phyloP scores from a whole-genome alignment of 2,888 invertebrate genomes.

The Tetanocera ferruginea region DNA sequence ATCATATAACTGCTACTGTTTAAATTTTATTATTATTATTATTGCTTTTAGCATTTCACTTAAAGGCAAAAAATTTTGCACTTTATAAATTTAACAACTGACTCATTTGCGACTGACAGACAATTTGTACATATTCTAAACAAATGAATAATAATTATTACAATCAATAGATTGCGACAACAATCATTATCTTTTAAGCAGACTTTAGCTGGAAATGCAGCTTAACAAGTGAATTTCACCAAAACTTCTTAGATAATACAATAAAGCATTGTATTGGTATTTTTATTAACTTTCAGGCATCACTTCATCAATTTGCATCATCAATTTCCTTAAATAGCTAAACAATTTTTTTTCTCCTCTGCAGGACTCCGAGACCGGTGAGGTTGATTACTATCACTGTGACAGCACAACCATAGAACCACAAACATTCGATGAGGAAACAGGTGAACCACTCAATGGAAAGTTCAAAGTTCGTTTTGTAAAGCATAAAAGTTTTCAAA shows the following conservation, averaged over 20 bases:
- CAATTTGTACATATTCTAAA: too few relatives aligned
- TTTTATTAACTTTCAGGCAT: neutral
- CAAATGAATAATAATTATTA: too few relatives aligned
- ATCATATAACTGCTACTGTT: neutral
- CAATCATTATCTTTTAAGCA: neutral
- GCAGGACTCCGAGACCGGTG: conserved; percentile 68
- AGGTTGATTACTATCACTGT: conserved; percentile 59
- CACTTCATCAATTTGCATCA: too few relatives aligned
- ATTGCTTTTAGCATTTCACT: too few relatives aligned
- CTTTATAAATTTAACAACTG: too few relatives aligned
- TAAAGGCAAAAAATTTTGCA: too few relatives aligned
- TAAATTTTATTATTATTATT: too few relatives aligned
- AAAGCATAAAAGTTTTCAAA: conserved; percentile 65
- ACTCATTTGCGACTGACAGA: too few relatives aligned
- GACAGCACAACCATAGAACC: conserved; percentile 54
- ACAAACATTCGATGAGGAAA: conserved; percentile 65
- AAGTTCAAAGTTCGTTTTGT: conserved; percentile 62
- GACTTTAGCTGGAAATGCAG: neutral
- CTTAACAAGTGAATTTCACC: neutral
- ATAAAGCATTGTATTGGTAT: neutral
- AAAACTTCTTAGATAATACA: neutral
- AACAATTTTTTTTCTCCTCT: neutral
- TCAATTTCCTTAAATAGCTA: too few relatives aligned
- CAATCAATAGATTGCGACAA: too few relatives aligned
- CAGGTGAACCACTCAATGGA: conserved; percentile 65